Percentiles rank a stretch among this genome's conserved stretches.
Evolutionary conservation across 2,797 vertebrate genomes (phyloP).

Genomic region (Heliangelus exortis): DNA sequence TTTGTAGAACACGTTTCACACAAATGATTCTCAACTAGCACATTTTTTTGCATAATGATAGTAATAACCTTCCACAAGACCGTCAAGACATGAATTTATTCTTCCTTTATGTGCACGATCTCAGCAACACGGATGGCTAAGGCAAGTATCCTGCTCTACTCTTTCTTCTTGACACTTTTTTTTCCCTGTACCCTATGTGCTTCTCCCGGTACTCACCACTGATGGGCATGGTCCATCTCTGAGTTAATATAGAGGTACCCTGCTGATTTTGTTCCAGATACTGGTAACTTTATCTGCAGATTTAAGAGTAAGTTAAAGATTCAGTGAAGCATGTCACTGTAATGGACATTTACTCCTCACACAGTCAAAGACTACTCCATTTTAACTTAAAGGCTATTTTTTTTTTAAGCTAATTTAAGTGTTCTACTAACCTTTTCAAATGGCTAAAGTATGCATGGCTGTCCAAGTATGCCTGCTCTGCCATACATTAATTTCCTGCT

Average conservation of each 20-base stretch:
- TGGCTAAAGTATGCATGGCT: background rate
- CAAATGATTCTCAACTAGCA: background rate
- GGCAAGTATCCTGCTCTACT: background rate
- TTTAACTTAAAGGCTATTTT: background rate
- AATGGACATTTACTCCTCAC: background rate
- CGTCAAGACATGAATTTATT: background rate
- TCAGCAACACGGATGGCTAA: background rate
- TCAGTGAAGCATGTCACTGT: background rate
- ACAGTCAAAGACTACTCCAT: background rate
- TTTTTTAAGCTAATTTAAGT: background rate
- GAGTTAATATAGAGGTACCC: constrained; percentile 82
- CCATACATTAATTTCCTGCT: background rate
- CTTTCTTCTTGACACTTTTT: background rate
- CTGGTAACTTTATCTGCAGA: constrained; percentile 87
- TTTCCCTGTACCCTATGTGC: rapidly evolving
- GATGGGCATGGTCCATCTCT: constrained; percentile 72
- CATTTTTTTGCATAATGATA: background rate
- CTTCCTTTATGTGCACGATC: background rate
- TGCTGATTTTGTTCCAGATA: constrained; percentile 80
- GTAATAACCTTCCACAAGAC: background rate
- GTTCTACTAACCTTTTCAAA: background rate
- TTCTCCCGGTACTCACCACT: constrained; percentile 67
- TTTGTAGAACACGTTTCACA: background rate
- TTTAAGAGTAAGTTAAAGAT: background rate
- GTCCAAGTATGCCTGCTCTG: background rate